Base-by-base conservation (phyloP, 2,797 vertebrate species). In the Darevskia mixta region DNA sequence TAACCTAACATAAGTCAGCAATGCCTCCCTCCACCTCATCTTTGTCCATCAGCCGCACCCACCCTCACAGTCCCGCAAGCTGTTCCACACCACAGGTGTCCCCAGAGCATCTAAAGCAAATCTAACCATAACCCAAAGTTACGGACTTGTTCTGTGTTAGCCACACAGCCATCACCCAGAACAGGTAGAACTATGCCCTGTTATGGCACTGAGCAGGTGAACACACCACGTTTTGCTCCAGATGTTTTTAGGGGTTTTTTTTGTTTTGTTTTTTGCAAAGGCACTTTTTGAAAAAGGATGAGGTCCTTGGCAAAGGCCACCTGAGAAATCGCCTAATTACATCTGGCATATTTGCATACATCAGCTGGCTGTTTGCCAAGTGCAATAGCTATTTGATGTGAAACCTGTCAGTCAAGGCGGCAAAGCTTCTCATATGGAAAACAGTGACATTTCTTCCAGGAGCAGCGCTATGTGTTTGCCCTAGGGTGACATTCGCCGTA, bases 401-500 rank as follows among this genome's bases (percentile, higher is more conserved):
- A 84, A 49, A 29, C 9, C 83, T 91, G 41, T 32, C 91, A 91
- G 75, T 87, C 87, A 73, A 0, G 43, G 2, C 5, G 7, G 10
- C 17, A 20, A 55, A 55, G 11, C 29, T 38, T 88, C 79, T 89
- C 15, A 1, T 1, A 79, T 75, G 78, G 80, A 78, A 90, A 90
- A 18, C 32, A 23, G 8, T 25, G 64, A 67, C 3, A 0, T 71
- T 75, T 27, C 64, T 89, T 87, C 85, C 27, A 0, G 17, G 86
- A 94, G 76, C 75, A 88, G 88, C 86, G 49, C 35, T 15, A 61
- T 23, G 61, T 86, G 45, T 75, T 93, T 87, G 85, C 85, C 76
- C 88, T 61, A 55, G 84, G 87, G 82, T 83, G 80, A 91, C 61
- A 76, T 23, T 89, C 32, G 3, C 9, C 2, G 79, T 23, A 45